Base-by-base conservation (phyloP, 2,888 invertebrate genomes). In the Andrena camellia region DNA sequence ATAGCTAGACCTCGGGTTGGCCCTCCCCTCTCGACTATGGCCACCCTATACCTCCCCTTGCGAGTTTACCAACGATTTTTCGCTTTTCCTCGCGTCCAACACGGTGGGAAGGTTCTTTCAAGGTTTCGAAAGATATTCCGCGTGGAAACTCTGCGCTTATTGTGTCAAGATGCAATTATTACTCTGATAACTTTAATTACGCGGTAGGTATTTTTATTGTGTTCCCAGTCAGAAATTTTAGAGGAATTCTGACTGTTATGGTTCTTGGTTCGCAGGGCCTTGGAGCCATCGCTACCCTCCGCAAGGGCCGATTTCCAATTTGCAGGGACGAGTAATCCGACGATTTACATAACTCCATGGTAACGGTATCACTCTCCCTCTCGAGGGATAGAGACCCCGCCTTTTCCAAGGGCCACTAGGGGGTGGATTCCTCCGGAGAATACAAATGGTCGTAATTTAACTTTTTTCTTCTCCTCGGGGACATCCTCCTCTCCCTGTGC, bases 291-390 rank as follows among this genome's bases (percentile, higher is more conserved):
- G 20, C 78, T 48, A 64, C 29, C 67, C 52, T 50, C 31, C 26
- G 2, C 42, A 5, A n/a, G 17, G 50, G 63, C 42, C 84, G 78
- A 85, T 89, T 89, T 89, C 89, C 90, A 91, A 91, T 91, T 91
- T 91, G 81, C 90, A 85, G 86, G 84, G 85, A 73, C 89, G 83
- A 83, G 88, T 90, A 90, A 89, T 90, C 90, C 89, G 74, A 74
- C 83, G 88, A 91, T 91, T 91, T 91, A 91, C 91, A 91, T 91
- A 91, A 90, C 90, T 87, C 89, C 89, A 89, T 90, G 88, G 88
- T 87, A 90, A 90, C 86, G 80, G 81, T 77, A 80, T 82, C 88
- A 79, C 81, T 74, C 81, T 85, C 81, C 72, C 85, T 76, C 77
- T 74, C 69, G 85, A 69, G 79, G 64, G 68, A 67, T 75, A 71